Evolutionary conservation across 2,113 vertebrate species (phyloP).

Genomic region (Anser cygnoides): DNA sequence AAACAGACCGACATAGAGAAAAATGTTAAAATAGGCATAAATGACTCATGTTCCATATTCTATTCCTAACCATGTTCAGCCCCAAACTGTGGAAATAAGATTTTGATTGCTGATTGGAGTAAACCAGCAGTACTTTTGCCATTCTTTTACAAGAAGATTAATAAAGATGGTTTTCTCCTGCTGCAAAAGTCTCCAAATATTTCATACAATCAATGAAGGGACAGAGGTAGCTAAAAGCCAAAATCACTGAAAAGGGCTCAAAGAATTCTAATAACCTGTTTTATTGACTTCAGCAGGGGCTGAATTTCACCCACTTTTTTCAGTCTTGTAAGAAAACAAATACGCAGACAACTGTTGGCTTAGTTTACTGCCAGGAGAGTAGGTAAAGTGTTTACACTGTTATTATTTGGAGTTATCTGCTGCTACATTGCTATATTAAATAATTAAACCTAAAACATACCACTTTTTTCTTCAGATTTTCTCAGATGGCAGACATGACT

Average conservation of each 20-base stretch:
- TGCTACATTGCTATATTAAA: background rate
- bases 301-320: background rate
- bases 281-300: background rate
- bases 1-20: background rate
- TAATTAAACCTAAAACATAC: background rate
- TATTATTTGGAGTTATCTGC: background rate
- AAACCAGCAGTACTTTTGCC: background rate
- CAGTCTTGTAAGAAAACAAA: background rate
- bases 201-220: background rate
- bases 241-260: slow-evolving; percentile 3
- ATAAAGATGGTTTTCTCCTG: background rate
- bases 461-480: background rate
- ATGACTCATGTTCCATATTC: background rate
- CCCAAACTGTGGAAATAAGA: background rate
- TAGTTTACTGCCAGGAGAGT: background rate
- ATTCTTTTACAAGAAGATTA: background rate
- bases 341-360: background rate
- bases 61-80: background rate
- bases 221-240: background rate
- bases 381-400: background rate
- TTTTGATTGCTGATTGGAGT: background rate
- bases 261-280: background rate
- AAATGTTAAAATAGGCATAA: background rate
- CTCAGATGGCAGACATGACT: background rate
- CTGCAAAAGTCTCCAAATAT: background rate